Evolutionary conservation across 2,888 invertebrate species (phyloP), one percentile per base, ranked within the genome.

Genomic region (Lochmaea crataegi): DNA sequence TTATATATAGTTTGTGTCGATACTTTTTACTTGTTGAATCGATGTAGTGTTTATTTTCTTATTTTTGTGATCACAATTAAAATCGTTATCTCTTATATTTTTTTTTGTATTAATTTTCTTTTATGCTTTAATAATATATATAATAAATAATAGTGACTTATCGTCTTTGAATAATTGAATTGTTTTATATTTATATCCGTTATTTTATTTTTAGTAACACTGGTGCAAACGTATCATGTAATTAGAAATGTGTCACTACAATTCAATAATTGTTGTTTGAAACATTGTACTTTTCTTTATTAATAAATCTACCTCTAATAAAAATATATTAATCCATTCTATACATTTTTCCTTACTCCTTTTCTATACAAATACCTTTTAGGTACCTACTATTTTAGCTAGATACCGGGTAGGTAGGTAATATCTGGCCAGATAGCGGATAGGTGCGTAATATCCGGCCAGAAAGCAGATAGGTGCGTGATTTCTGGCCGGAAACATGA

Each of bases 291-390:
- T 86, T 84, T 86, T 84, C 84, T 86, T 86, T 84, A 86, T 86
- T 87, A 87, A 86, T 87, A 87, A 87, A 87, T 87, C 87, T 87
- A 87, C 87, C 87, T 87, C 87, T 87, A 86, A 86, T 85, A 80
- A 80, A 53, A 68, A 63, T 69, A 69, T 69, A 69, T 69, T 69
- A 69, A 69, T 69, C 68, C 51, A 69, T 78, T 73, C 65, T 16
- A 53, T 9, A 53, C 16, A 53, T 53, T 53, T 53, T 53, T 53
- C 51, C 51, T 26, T 58, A n/a, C 10, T 69, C 60, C 68, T 26
- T 57, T 68, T 65, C 26, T 45, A 41, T 32, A 32, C 38, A 26
- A 14, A n/a, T n/a, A 32, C 16, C 26, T 3, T 26, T 26, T 26
- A 26, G 26, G 26, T 10, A 58, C 14, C 16, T n/a, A n/a, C n/a